Percentiles rank a stretch among this genome's conserved stretches.
Evolutionary conservation across 2,888 invertebrate species (phyloP).

Genomic region (Ennomos quercinarius): DNA sequence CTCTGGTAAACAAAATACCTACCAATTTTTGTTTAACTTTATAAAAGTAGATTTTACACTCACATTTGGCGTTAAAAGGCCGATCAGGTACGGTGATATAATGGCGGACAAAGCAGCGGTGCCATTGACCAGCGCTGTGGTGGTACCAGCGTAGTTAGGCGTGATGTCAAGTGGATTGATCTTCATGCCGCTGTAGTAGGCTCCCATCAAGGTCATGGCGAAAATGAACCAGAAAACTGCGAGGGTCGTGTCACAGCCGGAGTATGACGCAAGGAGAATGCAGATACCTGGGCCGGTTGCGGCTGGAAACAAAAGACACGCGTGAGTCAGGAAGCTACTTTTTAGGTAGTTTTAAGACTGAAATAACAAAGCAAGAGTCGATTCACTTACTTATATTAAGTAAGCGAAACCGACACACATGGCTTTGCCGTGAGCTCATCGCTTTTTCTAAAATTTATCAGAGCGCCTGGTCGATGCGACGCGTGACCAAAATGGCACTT

Average conservation of each 20-base stretch:
- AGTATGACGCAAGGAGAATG: conserved; percentile 87
- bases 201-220: conserved; percentile 89
- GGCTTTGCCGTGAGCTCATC: no score
- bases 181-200: conserved; percentile 89
- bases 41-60: conserved; percentile 48
- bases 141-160: conserved; percentile 87
- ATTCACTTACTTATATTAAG: no score
- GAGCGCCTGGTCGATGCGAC: no score
- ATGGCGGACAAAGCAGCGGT: conserved; percentile 87
- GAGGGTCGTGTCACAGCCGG: conserved; percentile 84
- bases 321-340: no score
- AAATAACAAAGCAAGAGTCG: no score
- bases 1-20: no score
- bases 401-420: no score
- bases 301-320: conserved; percentile 67
- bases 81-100: conserved; percentile 86
- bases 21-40: no score
- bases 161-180: conserved; percentile 88
- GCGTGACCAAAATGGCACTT: no score
- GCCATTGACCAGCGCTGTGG: conserved; percentile 88
- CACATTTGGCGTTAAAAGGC: conserved; percentile 86
- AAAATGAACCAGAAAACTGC: conserved; percentile 86
- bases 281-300: conserved; percentile 88
- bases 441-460: no score
- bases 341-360: no score